Conservation (phyloP, 2,888 invertebrate genomes). For the Lottia gigantea region DNA sequence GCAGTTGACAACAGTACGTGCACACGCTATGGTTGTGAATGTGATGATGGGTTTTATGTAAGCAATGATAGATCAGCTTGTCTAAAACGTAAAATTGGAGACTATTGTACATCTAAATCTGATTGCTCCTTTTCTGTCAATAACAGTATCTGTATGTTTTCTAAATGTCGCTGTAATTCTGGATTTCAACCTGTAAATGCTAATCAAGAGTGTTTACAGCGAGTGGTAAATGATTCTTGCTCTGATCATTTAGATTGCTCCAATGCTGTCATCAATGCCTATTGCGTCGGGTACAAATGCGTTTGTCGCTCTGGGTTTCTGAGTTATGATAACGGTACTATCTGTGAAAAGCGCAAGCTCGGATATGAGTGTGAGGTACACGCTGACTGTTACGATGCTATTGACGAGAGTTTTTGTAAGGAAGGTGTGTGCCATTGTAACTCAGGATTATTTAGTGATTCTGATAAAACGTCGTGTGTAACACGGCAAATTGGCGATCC, state of each 20-base stretch:
- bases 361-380: neutral
- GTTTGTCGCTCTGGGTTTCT: neutral
- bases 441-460: neutral
- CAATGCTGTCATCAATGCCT: neutral
- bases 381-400: neutral
- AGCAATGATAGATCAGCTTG: neutral
- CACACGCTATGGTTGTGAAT: neutral
- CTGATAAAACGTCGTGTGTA: conserved; percentile 15
- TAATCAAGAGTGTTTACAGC: neutral
- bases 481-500: conserved; percentile 22
- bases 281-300: neutral
- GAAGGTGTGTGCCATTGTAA: neutral
- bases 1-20: neutral
- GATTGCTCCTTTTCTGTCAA: neutral
- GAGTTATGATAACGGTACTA: neutral
- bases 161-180: neutral
- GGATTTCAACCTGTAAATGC: neutral
- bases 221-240: neutral
- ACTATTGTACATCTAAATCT: neutral
- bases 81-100: neutral
- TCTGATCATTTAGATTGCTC: neutral
- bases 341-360: neutral
- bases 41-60: neutral
- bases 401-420: neutral
- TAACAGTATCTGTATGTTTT: neutral